These are phyloP conservation scores for Calliphora vomitoria DNA, from an alignment of 2,888 invertebrate species.

Conservation along the genomic window DNA sequence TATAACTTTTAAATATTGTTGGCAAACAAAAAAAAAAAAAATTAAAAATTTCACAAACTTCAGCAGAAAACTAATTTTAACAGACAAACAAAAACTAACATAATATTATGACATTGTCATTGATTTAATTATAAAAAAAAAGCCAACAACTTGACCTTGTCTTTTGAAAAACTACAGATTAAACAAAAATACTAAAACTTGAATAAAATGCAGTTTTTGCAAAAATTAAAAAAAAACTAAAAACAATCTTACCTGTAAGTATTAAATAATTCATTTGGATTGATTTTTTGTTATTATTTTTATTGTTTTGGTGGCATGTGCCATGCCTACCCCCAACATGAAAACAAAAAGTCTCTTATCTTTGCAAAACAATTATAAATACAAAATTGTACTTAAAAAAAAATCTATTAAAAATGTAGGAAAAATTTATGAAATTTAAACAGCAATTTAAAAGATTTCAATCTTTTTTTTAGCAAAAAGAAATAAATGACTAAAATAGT, in stretches of 20 bases:
- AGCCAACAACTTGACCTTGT: background rate
- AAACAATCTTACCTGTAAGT: background rate
- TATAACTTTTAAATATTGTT: too few species aligned
- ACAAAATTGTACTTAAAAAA: background rate
- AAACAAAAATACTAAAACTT: background rate
- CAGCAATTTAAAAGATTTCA: background rate
- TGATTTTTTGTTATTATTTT: background rate
- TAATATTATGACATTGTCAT: constrained; percentile 32
- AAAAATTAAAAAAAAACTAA: background rate
- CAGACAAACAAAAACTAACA: constrained; percentile 9
- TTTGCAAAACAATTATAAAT: background rate
- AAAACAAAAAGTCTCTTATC: constrained; percentile 1
- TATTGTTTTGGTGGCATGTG: background rate
- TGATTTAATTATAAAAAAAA: constrained; percentile 3
- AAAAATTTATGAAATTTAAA: background rate
- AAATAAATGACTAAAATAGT: too few species aligned
- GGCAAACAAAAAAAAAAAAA: background rate
- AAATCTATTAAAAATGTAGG: background rate
- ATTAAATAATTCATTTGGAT: too few species aligned
- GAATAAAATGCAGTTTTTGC: background rate
- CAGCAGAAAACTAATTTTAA: background rate
- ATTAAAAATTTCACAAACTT: constrained; percentile 28
- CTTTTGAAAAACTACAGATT: constrained; percentile 15
- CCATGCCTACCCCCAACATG: background rate
- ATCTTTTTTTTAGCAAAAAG: background rate